phyloP scores from a whole-genome alignment of 2,888 invertebrate genomes.

The Oeneis ivallda region DNA sequence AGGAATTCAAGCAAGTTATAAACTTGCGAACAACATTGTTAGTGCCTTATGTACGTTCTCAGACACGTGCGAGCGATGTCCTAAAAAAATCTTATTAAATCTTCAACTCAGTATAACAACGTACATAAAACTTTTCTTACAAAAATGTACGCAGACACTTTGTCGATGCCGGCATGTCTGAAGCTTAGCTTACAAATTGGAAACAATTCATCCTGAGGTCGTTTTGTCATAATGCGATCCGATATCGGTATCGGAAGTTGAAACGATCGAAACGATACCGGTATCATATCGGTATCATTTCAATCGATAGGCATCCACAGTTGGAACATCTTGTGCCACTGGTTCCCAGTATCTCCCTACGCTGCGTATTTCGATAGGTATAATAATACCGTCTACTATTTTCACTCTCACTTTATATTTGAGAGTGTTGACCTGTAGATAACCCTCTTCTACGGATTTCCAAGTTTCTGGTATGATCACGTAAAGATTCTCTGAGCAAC shows the following conservation, averaged over 20 bases:
- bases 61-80: conserved; percentile 30
- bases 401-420: no score
- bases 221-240: neutral
- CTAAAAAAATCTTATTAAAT: conserved; percentile 37
- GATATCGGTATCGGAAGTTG: neutral
- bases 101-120: conserved; percentile 26
- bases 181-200: conserved; percentile 8
- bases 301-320: neutral
- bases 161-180: conserved; percentile 27
- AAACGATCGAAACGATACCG: neutral
- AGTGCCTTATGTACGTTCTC: conserved; percentile 18
- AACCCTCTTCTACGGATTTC: no score
- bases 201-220: neutral
- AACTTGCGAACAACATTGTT: conserved; percentile 27
- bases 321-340: no score
- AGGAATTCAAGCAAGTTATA: conserved; percentile 19
- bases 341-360: no score
- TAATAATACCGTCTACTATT: no score
- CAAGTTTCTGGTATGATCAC: no score
- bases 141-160: conserved; percentile 30
- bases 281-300: neutral
- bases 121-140: conserved; percentile 30
- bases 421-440: no score
- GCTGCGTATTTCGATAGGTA: no score
- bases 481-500: no score